Percentiles rank a stretch among this genome's conserved stretches.
phyloP scores from a whole-genome alignment of 1,140 invertebrate genomes.

The Zophobas atratus region DNA sequence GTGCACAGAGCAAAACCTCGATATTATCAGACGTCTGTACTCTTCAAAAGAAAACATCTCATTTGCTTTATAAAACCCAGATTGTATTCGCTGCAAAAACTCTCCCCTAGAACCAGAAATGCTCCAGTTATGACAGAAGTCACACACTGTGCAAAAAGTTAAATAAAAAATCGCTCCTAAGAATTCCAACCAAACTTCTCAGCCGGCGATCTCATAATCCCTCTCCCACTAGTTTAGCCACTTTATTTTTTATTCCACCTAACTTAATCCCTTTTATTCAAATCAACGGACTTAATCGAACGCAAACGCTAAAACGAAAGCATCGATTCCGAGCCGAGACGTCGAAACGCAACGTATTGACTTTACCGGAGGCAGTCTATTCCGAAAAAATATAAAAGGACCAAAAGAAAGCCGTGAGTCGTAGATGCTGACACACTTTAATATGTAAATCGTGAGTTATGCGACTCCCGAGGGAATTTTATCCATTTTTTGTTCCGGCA shows the following conservation, averaged over 20 bases:
- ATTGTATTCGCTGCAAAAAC: conserved; percentile 6
- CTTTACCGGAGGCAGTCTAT: conserved; percentile 9
- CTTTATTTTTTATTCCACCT: neutral
- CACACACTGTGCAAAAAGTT: too few species aligned
- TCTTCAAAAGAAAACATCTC: conserved; percentile 33
- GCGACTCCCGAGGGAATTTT: conserved; percentile 49
- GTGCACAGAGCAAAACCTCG: conserved; percentile 22
- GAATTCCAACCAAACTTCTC: too few species aligned
- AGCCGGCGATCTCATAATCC: neutral
- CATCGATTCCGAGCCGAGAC: neutral
- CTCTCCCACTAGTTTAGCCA: neutral
- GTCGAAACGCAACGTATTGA: conserved; percentile 35
- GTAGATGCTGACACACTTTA: conserved; percentile 46
- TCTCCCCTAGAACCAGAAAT: conserved; percentile 15
- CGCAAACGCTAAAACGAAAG: neutral
- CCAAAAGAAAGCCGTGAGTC: conserved; percentile 41
- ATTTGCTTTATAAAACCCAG: conserved; percentile 33
- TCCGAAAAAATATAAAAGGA: conserved; percentile 19
- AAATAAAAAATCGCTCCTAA: too few species aligned
- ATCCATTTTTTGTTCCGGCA: conserved; percentile 51
- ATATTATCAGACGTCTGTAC: conserved; percentile 37
- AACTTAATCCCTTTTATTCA: conserved; percentile 35
- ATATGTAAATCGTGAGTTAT: conserved; percentile 56
- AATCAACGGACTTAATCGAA: conserved; percentile 28
- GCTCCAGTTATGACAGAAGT: conserved; percentile 11